Evolutionary conservation across 1,140 invertebrate species (phyloP).

Genomic region (Chionoecetes opilio): DNA sequence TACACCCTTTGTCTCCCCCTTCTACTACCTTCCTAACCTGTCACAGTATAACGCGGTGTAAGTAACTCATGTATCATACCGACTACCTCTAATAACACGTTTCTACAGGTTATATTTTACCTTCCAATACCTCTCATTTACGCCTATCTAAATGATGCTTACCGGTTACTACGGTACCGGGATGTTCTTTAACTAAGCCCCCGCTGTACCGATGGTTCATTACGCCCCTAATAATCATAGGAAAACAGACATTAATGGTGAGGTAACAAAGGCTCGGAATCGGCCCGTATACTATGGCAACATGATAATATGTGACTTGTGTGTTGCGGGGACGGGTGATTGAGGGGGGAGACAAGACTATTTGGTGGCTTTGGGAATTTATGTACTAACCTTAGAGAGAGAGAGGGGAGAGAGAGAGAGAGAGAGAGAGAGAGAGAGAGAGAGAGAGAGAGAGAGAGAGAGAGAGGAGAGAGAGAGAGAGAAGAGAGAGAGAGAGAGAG

Average conservation of each 20-base stretch:
- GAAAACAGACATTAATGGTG: slow-evolving; percentile 62
- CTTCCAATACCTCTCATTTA: slow-evolving; percentile 62
- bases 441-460: slow-evolving; percentile 20
- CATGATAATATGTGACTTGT: slow-evolving; percentile 50
- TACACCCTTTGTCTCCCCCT: neutral
- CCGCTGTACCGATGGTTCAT: slow-evolving; percentile 39
- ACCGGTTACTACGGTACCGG: slow-evolving; percentile 39
- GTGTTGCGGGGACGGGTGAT: neutral
- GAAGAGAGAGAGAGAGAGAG: neutral
- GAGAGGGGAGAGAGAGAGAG: neutral
- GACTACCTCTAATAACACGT: slow-evolving; percentile 60
- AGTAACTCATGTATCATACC: slow-evolving; percentile 70
- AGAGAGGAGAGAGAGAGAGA: neutral
- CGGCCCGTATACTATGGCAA: slow-evolving; percentile 54
- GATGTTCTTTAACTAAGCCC: slow-evolving; percentile 58
- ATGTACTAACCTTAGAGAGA: neutral
- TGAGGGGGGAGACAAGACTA: slow-evolving; percentile 42
- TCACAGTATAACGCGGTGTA: slow-evolving; percentile 38
- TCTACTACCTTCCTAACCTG: neutral
- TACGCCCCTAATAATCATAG: slow-evolving; percentile 57
- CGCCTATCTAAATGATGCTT: slow-evolving; percentile 39
- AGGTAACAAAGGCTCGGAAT: slow-evolving; percentile 42
- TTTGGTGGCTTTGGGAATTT: slow-evolving; percentile 2
- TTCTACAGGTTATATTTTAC: slow-evolving; percentile 48
- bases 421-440: slow-evolving; percentile 14